phyloP scores from a whole-genome alignment of 2,113 vertebrate genomes.

The Melanotaenia duboulayi region DNA sequence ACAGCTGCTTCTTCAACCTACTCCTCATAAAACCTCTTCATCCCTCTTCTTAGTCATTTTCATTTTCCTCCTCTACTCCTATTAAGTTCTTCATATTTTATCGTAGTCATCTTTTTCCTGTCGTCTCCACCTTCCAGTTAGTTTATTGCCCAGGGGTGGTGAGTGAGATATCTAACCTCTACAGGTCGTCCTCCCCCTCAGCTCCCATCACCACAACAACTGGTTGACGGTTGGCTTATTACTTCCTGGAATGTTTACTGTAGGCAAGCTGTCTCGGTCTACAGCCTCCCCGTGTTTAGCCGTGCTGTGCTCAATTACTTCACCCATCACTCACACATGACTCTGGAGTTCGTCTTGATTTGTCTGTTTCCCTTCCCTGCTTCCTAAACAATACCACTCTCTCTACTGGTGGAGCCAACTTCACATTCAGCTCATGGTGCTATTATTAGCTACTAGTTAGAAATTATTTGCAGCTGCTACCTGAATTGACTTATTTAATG shows the following conservation, averaged over 20 bases:
- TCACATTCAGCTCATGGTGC: constrained; percentile 2
- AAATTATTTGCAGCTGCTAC: constrained; percentile 12
- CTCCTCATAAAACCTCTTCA: constrained; percentile 44
- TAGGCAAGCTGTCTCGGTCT: constrained; percentile 34
- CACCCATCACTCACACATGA: constrained; percentile 50
- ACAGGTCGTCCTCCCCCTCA: constrained; percentile 39
- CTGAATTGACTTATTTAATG: constrained; percentile 29
- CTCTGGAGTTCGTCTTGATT: constrained; percentile 37
- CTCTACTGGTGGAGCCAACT: background rate
- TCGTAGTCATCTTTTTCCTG: constrained; percentile 35
- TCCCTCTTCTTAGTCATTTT: constrained; percentile 60
- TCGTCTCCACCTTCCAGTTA: constrained; percentile 28
- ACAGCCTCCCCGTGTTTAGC: constrained; percentile 20
- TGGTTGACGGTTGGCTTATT: constrained; percentile 53
- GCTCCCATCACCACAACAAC: constrained; percentile 49
- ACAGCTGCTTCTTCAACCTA: constrained; percentile 15
- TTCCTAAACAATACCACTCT: background rate
- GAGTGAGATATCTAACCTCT: constrained; percentile 61
- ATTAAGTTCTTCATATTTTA: constrained; percentile 47
- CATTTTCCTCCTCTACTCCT: constrained; percentile 41
- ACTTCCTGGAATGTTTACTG: constrained; percentile 61
- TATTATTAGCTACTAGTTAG: constrained; percentile 7
- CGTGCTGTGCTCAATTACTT: constrained; percentile 60
- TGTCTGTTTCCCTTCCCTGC: constrained; percentile 16
- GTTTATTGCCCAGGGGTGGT: constrained; percentile 55